Evolutionary conservation across 2,888 invertebrate genomes (phyloP).

Genomic region (Timema podura): DNA sequence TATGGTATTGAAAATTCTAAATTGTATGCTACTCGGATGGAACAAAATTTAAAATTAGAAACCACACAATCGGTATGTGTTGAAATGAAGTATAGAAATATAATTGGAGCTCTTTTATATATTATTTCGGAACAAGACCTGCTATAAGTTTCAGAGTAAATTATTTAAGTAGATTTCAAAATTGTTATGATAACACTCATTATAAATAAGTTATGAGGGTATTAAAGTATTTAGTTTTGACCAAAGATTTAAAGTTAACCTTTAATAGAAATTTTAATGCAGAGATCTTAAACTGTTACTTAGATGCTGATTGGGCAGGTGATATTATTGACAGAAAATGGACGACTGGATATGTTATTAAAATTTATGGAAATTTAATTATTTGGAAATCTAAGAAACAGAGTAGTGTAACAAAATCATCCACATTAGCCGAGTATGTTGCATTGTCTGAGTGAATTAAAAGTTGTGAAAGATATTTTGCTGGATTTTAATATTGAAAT

Average conservation of each 20-base stretch:
- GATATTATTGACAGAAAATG: background rate
- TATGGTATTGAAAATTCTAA: too few relatives aligned
- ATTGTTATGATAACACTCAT: background rate
- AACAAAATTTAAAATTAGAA: too few relatives aligned
- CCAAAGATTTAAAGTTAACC: background rate
- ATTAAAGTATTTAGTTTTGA: slow-evolving; percentile 1
- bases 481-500: background rate
- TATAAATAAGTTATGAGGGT: background rate
- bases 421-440: background rate
- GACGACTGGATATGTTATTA: background rate
- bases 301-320: background rate
- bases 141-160: background rate
- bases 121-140: background rate
- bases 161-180: slow-evolving; percentile 9
- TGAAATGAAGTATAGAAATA: background rate
- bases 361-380: background rate
- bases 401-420: background rate
- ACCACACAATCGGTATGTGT: too few relatives aligned
- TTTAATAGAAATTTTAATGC: background rate
- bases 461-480: background rate
- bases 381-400: background rate
- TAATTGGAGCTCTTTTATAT: background rate
- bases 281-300: background rate
- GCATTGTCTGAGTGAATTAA: slow-evolving; percentile 2
- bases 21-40: too few relatives aligned